phyloP scores from a whole-genome alignment of 2,888 invertebrate species.

The Idaea aversata region DNA sequence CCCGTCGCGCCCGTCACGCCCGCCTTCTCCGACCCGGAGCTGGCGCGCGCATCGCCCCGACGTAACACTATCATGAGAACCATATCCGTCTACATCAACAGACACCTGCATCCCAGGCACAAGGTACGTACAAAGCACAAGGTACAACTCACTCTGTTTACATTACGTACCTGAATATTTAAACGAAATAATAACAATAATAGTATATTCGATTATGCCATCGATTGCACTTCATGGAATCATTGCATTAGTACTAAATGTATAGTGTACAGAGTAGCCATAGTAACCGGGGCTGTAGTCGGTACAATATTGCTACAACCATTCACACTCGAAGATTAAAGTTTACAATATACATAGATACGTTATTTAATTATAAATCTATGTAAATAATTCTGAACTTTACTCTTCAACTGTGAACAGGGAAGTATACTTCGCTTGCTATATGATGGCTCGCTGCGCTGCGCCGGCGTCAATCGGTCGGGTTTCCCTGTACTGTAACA shows the following conservation, averaged over 20 bases:
- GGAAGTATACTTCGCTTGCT: neutral
- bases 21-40: constrained; percentile 81
- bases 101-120: constrained; percentile 83
- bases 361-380: neutral
- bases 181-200: neutral
- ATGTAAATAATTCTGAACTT: neutral
- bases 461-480: no score
- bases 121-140: constrained; percentile 61
- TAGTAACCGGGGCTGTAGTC: constrained; percentile 7
- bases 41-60: constrained; percentile 79
- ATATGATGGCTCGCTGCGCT: neutral
- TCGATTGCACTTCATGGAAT: constrained; percentile 16
- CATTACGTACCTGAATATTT: constrained; percentile 1
- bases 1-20: constrained; percentile 59
- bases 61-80: constrained; percentile 91
- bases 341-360: neutral
- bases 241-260: constrained; percentile 23
- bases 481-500: no score
- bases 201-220: constrained; percentile 1
- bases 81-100: constrained; percentile 90
- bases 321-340: neutral
- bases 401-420: neutral
- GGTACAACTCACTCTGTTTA: neutral
- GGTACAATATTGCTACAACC: neutral
- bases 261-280: constrained; percentile 41